phyloP scores from a whole-genome alignment of 1,140 invertebrate species.

The Psix sp. region DNA sequence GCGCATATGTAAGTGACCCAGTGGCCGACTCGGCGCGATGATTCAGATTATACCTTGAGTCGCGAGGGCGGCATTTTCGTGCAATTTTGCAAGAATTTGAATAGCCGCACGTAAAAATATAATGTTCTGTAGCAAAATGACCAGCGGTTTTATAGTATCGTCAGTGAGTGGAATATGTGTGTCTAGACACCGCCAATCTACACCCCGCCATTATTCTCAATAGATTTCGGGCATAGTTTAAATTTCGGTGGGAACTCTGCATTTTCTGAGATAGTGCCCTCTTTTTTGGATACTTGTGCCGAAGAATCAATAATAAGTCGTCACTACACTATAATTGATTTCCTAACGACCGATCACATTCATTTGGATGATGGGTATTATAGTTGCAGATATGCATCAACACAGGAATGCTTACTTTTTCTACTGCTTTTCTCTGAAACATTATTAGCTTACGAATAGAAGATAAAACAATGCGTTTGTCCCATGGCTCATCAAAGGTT shows the following conservation, averaged over 20 bases:
- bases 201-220: constrained; percentile 67
- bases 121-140: constrained; percentile 63
- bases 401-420: no score
- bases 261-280: constrained; percentile 38
- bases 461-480: no score
- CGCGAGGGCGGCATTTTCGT: constrained; percentile 69
- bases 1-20: constrained; percentile 67
- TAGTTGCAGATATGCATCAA: constrained; percentile 7
- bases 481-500: no score
- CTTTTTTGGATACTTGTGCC: constrained; percentile 23
- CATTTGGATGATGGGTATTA: constrained; percentile 29
- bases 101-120: constrained; percentile 73
- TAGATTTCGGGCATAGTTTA: constrained; percentile 61
- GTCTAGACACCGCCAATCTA: constrained; percentile 64
- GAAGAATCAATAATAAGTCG: constrained; percentile 46
- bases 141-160: constrained; percentile 65
- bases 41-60: constrained; percentile 67
- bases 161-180: constrained; percentile 54
- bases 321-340: constrained; percentile 48
- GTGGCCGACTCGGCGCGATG: constrained; percentile 66
- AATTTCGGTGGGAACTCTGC: constrained; percentile 68
- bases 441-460: no score
- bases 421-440: no score
- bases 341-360: constrained; percentile 22
- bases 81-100: constrained; percentile 77